Evolutionary conservation across 2,113 vertebrate genomes (phyloP).

Genomic region (Cinclus cinclus): DNA sequence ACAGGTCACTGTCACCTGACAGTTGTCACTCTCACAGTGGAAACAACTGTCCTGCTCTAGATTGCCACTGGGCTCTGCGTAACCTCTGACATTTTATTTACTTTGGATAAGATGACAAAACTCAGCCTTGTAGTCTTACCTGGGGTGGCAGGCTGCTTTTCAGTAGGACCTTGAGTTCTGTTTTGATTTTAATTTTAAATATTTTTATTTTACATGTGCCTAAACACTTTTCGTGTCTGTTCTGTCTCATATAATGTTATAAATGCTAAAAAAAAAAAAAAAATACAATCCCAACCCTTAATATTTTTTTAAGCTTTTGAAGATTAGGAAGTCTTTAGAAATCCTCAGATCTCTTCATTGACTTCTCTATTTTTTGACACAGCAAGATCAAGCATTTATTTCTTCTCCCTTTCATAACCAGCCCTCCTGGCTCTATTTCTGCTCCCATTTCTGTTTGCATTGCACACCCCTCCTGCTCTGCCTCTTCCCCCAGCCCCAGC

Average conservation of each 20-base stretch:
- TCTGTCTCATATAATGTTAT: not conserved
- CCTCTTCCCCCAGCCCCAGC: not conserved
- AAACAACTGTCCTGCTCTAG: not conserved
- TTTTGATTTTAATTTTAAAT: not conserved
- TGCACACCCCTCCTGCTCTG: not conserved
- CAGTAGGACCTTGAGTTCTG: not conserved
- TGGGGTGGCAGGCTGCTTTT: not conserved
- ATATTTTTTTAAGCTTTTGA: not conserved
- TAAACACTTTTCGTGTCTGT: not conserved
- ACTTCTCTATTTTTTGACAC: not conserved
- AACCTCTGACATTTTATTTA: not conserved
- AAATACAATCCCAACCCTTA: not conserved
- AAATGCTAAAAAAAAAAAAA: not conserved
- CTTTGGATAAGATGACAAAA: not conserved
- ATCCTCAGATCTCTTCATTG: conserved; percentile 12
- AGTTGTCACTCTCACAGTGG: not conserved
- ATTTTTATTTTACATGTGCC: not conserved
- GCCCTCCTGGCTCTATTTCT: not conserved
- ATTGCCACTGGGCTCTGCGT: not conserved
- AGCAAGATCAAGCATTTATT: not conserved
- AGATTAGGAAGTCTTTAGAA: not conserved
- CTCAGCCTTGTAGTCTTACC: not conserved
- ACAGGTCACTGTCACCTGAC: not conserved
- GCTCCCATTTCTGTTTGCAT: not conserved
- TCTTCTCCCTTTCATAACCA: not conserved